Evolutionary conservation across 2,113 vertebrate genomes (phyloP), one percentile per base, ranked within the genome.

Genomic region (Ciconia maguari): DNA sequence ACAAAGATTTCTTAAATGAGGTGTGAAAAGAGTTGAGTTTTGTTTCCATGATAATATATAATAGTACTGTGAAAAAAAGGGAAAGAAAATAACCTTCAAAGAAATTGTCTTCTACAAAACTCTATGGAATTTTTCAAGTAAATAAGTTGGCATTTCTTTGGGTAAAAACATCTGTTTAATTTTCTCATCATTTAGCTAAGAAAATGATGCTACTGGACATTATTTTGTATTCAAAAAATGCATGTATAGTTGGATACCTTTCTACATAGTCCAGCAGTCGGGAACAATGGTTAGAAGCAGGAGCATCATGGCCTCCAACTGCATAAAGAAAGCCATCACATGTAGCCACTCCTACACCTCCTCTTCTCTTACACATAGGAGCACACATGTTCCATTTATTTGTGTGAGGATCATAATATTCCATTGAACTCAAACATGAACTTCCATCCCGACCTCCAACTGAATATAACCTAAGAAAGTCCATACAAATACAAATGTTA

Each of bases 351-450:
- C 98, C 98, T 29, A 98, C 98, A 17, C 98, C 98, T 25, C 98
- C 98, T 98, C 98, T 98, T 88, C 98, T 97, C 87, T 98, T 98
- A 75, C 98, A 98, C 98, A 98, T 98, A 8, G 98, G 98, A 72
- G 98, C 98, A 83, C 98, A 98, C 98, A 98, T 98, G 65, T 97
- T 98, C 98, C 98, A 98, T 55, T 98, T 98, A 79, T 98, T 98
- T 87, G 98, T 98, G 30, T 98, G 98, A 89, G 98, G 98, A 79
- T 98, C 98, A 71, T 98, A 98, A 91, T 98, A 98, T 49, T 98
- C 98, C 97, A 98, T 98, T 55, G 98, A 98, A 95, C 98, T 98
- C 95, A 98, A 97, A 82, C 98, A 98, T 1, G 98, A 98, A 80
- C 98, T 98, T 93, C 98, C 98, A 89, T 98, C 98, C 42, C 98